Base-by-base conservation (phyloP, 2,113 vertebrate species). In the Brienomyrus longianalis region DNA sequence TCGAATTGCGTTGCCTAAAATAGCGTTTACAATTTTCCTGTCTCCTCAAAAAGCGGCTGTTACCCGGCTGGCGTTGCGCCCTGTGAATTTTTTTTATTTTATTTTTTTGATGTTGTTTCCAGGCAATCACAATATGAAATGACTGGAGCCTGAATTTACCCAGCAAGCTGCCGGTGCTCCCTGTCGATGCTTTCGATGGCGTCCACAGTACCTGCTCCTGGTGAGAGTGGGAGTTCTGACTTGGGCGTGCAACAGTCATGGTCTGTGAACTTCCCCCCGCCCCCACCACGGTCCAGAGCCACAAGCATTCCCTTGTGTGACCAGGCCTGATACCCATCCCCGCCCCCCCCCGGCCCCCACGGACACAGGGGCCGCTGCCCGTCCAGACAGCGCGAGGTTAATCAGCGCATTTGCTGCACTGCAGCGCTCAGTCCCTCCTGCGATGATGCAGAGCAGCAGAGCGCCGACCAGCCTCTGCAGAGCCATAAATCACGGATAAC, bases 351-450 rank as follows among this genome's bases (percentile, higher is more conserved):
- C 59, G 9, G 2, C 9, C 59, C 59, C 59, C 59, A 2, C 2
- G 2, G n/a, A 66, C 62, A 66, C 10, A 27, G 62, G n/a, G 89
- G 89, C 89, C 84, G 87, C 59, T 90, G 90, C 90, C 92, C 92
- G 93, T 91, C 93, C 91, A 91, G 94, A 93, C 93, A 90, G 92
- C 89, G 56, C 15, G 11, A 93, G 95, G 95, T 95, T 96, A 96
- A 95, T 95, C 94, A 96, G 94, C 94, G 94, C 93, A 93, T 96
- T 94, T 96, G 94, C 94, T 96, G 95, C 95, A 95, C 93, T 95
- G 94, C 95, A 95, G 95, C 91, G 93, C 94, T 45, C 83, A 17
- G 90, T 31, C 89, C 86, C 94, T 91, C 93, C 92, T 93, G 92
- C 95, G 94, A 94, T 95, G 95, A 95, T 94, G 93, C 94, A 94